These are phyloP conservation scores for Microctenopoma steveboyesi DNA, from an alignment of 2,797 vertebrate genomes.

Conservation along the genomic window DNA sequence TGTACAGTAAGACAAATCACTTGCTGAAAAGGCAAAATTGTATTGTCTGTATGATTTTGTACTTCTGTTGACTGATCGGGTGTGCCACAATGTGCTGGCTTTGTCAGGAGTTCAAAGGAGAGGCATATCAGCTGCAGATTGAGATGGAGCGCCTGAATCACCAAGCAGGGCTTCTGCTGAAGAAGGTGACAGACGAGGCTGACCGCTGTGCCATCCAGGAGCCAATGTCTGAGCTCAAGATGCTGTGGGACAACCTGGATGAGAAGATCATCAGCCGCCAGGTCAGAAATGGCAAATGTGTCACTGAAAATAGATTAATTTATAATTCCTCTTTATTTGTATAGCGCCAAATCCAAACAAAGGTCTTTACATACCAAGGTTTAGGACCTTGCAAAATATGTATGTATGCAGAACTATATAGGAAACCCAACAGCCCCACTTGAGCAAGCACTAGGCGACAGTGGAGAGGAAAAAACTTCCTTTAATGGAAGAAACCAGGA, in stretches of 20 bases:
- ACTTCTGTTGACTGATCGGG: constrained; percentile 51
- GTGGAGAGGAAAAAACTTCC: too few relatives aligned
- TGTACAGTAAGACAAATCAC: constrained; percentile 33
- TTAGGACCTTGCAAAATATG: too few relatives aligned
- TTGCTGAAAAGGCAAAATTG: constrained; percentile 20
- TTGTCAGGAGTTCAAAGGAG: constrained; percentile 93
- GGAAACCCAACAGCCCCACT: too few relatives aligned
- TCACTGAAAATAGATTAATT: not conserved
- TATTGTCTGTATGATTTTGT: constrained; percentile 45
- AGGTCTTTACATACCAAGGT: too few relatives aligned
- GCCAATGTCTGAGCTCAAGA: constrained; percentile 92
- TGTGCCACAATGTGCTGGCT: constrained; percentile 26
- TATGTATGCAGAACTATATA: too few relatives aligned
- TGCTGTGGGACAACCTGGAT: constrained; percentile 93
- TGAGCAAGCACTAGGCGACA: too few relatives aligned
- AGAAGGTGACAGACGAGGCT: constrained; percentile 90
- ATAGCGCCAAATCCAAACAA: too few relatives aligned
- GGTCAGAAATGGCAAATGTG: constrained; percentile 75
- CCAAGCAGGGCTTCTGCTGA: constrained; percentile 93
- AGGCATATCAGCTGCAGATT: constrained; percentile 97
- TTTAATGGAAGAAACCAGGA: too few relatives aligned
- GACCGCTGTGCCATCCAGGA: constrained; percentile 92
- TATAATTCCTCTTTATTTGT: too few relatives aligned
- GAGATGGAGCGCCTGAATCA: constrained; percentile 98
- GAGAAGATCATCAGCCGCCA: constrained; percentile 95